Base-by-base conservation (phyloP, 2,797 vertebrate genomes). In the Threskiornis aethiopicus region DNA sequence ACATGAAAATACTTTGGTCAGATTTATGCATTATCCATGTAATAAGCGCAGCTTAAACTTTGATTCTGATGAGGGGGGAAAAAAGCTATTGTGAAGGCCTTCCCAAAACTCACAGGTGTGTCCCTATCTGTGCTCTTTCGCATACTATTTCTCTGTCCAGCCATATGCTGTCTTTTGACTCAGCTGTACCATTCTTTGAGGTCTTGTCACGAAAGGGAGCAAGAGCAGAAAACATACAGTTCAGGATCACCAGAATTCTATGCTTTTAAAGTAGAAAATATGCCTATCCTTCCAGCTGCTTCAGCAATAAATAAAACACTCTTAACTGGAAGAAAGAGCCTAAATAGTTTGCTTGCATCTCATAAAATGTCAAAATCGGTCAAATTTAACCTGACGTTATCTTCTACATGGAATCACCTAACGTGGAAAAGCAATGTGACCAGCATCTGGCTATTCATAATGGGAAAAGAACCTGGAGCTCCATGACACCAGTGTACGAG, bases 401-500 rank as follows among this genome's bases (percentile, higher is more conserved):
- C 75, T 87, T 89, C 37, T 77, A 37, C 29, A 44, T 41, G 64
- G 69, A 71, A 92, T 80, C 67, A 64, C 51, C 75, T 73, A 94
- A 52, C 2, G 3, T 46, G 37, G 44, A 46, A 94, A 93, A 83
- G 33, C 64, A 89, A 59, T 13, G 46, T 31, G 39, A 83, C 83
- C 82, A 84, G 55, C 55, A 90, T 84, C n/a, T 89, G 94, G 49
- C 47, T 86, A 51, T 33, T 81, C 26, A 93, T 8, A 96, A 33
- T 20, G 18, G 52, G 35, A 88, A 83, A 83, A 86, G 86, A 95
- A 99, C 99, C 99, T 92, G 99, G 99, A 84, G 99, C 99, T 47
- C 99, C 99, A 3, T 99, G 99, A 95, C 99, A 99, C 99, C 99
- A 99, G 96, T 99, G 99, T 20, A 99, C 99, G 93, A 99, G 98